Conservation (phyloP, 2,888 invertebrate genomes). For the Scaptomyza polygonia region DNA sequence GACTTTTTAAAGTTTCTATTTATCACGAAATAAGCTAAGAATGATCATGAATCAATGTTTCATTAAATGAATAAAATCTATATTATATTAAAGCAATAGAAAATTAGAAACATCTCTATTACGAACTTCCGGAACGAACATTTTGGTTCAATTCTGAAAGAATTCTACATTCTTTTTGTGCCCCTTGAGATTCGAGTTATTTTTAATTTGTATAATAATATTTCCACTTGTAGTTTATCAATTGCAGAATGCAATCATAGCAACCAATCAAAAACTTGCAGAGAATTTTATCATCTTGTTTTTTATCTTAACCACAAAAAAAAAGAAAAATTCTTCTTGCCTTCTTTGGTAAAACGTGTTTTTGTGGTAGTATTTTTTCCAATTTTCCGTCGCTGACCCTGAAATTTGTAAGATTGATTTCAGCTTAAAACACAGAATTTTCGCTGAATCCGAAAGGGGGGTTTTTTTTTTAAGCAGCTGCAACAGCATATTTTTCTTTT, state of each 20-base stretch:
- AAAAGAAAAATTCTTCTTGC: not conserved
- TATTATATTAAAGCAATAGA: too few species aligned
- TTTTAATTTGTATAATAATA: too few species aligned
- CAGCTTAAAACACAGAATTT: slow-evolving; percentile 1
- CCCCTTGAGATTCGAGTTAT: too few species aligned
- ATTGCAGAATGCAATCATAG: not conserved
- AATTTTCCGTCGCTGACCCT: slow-evolving; percentile 11
- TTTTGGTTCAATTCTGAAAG: too few species aligned
- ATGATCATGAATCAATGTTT: not conserved
- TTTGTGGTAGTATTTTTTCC: not conserved
- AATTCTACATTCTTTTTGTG: too few species aligned
- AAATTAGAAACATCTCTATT: too few species aligned
- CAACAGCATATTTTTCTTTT: too few species aligned
- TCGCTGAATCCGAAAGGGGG: slow-evolving; percentile 10
- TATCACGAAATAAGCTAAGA: too few species aligned
- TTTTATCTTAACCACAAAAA: not conserved
- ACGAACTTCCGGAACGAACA: too few species aligned
- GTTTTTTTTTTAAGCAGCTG: slow-evolving; percentile 22
- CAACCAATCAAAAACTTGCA: not conserved
- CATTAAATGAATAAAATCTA: not conserved
- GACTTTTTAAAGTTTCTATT: not conserved
- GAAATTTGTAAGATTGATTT: slow-evolving; percentile 12
- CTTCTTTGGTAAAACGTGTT: slow-evolving; percentile 4
- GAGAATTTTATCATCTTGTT: not conserved
- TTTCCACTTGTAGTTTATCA: too few species aligned